Base-by-base conservation (phyloP, 2,888 invertebrate species). In the Itoplectis maculator region DNA sequence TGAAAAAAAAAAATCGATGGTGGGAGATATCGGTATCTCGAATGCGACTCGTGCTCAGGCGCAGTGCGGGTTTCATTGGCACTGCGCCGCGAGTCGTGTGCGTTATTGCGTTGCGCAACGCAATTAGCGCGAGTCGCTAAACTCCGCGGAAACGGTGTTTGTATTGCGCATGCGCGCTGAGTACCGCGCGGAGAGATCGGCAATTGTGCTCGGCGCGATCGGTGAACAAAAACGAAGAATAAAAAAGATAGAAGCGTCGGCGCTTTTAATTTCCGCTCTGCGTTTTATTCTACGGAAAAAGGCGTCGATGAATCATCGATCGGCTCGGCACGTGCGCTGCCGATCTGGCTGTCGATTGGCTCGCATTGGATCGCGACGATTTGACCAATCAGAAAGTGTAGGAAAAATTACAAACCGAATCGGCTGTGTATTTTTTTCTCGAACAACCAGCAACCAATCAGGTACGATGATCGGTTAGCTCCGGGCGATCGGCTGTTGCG, bases 101-200 rank as follows among this genome's bases (percentile, higher is more conserved):
- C n/a, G n/a, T n/a, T n/a, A n/a, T 45, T 74, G 49, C 81, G 76
- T 88, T 88, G 85, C 80, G 85, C 84, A 86, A 90, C 85, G 84
- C 85, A 88, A 88, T 89, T 89, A 89, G 87, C 84, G 86, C 87
- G 82, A 82, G 86, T 83, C 79, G 82, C 61, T 82, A 73, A 77
- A 77, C 72, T 76, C 75, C 54, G 20, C 3, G 70, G 29, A 75
- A 78, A 79, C 37, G 49, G 23, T 59, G 23, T 56, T 15, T 42
- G 11, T 29, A 54, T n/a, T 29, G 56, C n/a, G 18, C 15, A 9
- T 35, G 29, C 45, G 5, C 15, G 18, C 18, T 29, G 45, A 49
- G 7, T 5, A 8, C 13, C 7, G 54, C 37, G 35, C 11, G 47
- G 5, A 29, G 29, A 29, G 29, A 29, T 29, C 61, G 37, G 37